Evolutionary conservation across 1,140 invertebrate genomes (phyloP), one percentile per base, ranked within the genome.

Genomic region (Drosophila aff.): DNA sequence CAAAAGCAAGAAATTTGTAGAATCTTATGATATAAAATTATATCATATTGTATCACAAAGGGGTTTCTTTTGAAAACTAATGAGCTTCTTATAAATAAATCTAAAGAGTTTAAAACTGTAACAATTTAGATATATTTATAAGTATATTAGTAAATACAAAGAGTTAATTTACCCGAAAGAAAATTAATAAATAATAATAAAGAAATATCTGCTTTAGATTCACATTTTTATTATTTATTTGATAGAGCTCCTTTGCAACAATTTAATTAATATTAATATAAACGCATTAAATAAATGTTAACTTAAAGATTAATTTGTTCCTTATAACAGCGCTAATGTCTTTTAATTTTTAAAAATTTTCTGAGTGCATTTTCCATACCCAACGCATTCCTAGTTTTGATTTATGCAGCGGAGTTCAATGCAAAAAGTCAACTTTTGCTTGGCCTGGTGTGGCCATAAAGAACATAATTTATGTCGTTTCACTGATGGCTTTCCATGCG

Each of bases 401-500:
- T 87, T 87, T 87, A 87, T 87, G 81, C 85, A 69, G 68, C 74
- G 77, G 59, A 61, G 81, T 84, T 87, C 81, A 89, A 89, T 87
- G 84, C 81, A 87, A 89, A 87, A 87, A 87, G 84, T 89, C 84
- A 87, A 89, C 81, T 80, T 73, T 73, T 44, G 55, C 68, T 72
- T 73, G 67, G 68, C 66, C 71, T 73, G 58, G 60, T 78, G 67
- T 72, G 76, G 80, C 64, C 84, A 84, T 81, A 83, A 81, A 87
- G 73, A 82, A 67, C 84, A 89, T 90, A 89, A 87, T 87, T 87
- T 87, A 87, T 87, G 84, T 79, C 74, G 65, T 66, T 82, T 81
- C 46, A 71, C 49, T 77, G 83, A 79, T 82, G 79, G 57, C 76
- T 71, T 79, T 72, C 60, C 44, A 78, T 64, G 66, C 66, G 75